These are phyloP conservation scores for Seriola dumerili DNA, from an alignment of 2,113 vertebrate species.

Conservation along the genomic window DNA sequence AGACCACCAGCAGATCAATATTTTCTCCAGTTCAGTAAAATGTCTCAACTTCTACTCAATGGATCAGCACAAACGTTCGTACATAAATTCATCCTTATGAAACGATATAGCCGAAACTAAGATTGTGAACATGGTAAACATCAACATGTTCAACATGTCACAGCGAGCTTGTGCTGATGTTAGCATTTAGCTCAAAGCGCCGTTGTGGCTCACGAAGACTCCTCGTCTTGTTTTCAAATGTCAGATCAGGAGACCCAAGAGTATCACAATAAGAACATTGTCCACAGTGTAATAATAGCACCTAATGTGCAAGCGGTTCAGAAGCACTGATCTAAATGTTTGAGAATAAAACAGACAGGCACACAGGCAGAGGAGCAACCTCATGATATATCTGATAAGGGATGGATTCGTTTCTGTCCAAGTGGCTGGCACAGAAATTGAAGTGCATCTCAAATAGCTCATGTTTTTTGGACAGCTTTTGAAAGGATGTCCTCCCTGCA, in stretches of 20 bases:
- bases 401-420: background rate
- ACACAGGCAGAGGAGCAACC: background rate
- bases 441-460: conserved; percentile 15
- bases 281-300: background rate
- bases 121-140: too few species aligned
- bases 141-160: background rate
- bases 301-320: background rate
- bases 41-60: too few species aligned
- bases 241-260: background rate
- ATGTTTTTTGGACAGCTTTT: background rate
- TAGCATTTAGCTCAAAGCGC: background rate
- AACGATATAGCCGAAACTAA: too few species aligned
- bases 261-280: background rate
- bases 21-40: too few species aligned
- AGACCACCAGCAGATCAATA: too few species aligned
- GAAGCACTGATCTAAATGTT: background rate
- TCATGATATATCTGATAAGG: background rate
- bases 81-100: too few species aligned
- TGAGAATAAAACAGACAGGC: background rate
- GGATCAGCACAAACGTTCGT: too few species aligned
- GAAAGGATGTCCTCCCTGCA: conserved; percentile 11
- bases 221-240: conserved; percentile 2
- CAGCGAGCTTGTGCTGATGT: background rate
- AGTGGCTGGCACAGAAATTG: background rate
- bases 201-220: background rate